These are phyloP conservation scores for Drosophila birchii DNA, from an alignment of 2,888 invertebrate genomes.

Conservation along the genomic window DNA sequence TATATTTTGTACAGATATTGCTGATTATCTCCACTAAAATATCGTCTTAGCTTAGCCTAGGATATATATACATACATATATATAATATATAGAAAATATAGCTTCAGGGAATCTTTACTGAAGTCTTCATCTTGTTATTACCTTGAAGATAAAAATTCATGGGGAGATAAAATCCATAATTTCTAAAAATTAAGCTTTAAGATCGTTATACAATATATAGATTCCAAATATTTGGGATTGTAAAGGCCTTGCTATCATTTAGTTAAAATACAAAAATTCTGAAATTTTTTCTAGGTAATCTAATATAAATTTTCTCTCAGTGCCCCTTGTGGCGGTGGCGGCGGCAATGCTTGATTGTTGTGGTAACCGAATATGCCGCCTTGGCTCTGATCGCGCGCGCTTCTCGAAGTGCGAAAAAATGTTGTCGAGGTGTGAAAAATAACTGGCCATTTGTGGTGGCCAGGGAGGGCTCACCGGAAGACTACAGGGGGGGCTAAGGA, in stretches of 20 bases:
- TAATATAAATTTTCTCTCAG: not conserved
- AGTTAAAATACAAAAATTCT: not conserved
- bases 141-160: too few relatives aligned
- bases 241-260: not conserved
- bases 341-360: constrained; percentile 58
- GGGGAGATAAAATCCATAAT: too few relatives aligned
- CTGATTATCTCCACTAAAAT: too few relatives aligned
- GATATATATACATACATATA: not conserved
- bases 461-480: not conserved
- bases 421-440: constrained; percentile 84
- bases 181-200: too few relatives aligned
- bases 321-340: constrained; percentile 41
- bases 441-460: constrained; percentile 68
- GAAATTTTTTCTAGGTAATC: not conserved
- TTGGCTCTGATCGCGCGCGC: not conserved
- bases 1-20: not conserved
- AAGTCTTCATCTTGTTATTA: too few relatives aligned
- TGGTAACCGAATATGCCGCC: constrained; percentile 75
- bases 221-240: too few relatives aligned
- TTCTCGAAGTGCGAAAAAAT: constrained; percentile 79
- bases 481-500: constrained; percentile 4
- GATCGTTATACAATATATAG: too few relatives aligned
- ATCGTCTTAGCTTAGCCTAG: too few relatives aligned
- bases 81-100: not conserved
- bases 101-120: too few relatives aligned